A percentile compares a stretch with the other conserved stretches of the same genome.
These are phyloP conservation scores for Agapetus fuscipes DNA, from an alignment of 2,888 invertebrate genomes.

Conservation along the genomic window DNA sequence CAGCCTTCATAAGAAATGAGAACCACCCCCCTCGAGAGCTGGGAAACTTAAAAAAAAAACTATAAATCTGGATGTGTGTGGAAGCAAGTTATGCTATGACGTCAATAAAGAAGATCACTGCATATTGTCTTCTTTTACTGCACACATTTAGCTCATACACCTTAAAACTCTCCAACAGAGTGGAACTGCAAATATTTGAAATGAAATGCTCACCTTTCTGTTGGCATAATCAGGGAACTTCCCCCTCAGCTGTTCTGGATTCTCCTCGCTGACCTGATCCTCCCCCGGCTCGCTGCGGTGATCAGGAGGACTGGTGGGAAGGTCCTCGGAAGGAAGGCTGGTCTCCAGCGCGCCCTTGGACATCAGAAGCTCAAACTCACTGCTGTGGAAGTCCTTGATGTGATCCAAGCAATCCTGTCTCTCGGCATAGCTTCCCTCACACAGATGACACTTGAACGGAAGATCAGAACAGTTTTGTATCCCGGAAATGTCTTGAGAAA, in stretches of 20 bases:
- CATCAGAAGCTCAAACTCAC: conserved; percentile 74
- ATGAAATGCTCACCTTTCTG: conserved; percentile 63
- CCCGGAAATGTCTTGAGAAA: conserved; percentile 10
- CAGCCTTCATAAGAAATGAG: too few relatives aligned
- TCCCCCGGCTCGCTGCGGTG: conserved; percentile 33
- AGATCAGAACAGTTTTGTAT: conserved; percentile 45
- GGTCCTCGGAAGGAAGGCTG: conserved; percentile 30
- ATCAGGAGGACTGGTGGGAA: conserved; percentile 23
- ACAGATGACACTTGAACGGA: conserved; percentile 88
- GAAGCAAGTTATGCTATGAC: too few relatives aligned
- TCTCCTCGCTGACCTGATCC: conserved; percentile 55
- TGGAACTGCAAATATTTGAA: too few relatives aligned
- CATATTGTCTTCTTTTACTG: too few relatives aligned
- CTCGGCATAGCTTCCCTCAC: conserved; percentile 77
- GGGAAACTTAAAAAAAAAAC: too few relatives aligned
- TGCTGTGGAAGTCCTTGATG: conserved; percentile 61
- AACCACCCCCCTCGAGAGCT: too few relatives aligned
- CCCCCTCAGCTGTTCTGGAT: conserved; percentile 58
- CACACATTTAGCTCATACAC: too few relatives aligned
- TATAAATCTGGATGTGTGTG: too few relatives aligned
- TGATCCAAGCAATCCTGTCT: conserved; percentile 74
- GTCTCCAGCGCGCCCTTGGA: conserved; percentile 68
- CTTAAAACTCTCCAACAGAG: too few relatives aligned
- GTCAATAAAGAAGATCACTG: too few relatives aligned
- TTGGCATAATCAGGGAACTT: conserved; percentile 82